Evolutionary conservation across 2,888 invertebrate species (phyloP).

Genomic region (Aphodius granarius): DNA sequence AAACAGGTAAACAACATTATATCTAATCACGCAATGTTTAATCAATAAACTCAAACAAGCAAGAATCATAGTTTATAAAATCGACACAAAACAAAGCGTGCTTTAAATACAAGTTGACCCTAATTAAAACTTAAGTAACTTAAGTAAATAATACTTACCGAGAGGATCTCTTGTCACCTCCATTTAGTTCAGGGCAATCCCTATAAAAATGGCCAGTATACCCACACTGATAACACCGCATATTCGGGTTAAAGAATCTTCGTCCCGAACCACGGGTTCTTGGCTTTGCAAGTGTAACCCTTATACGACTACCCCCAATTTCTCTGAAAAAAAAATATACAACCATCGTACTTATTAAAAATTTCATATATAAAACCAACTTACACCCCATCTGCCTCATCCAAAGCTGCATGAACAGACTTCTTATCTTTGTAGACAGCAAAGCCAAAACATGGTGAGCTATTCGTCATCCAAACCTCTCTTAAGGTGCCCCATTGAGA

Average conservation of each 20-base stretch:
- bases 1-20: not conserved
- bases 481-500: conserved; percentile 58
- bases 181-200: conserved; percentile 57
- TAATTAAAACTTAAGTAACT: not conserved
- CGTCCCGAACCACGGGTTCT: conserved; percentile 55
- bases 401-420: conserved; percentile 56
- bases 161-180: conserved; percentile 42
- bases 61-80: not conserved
- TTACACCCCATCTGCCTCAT: conserved; percentile 57
- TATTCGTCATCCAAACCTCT: conserved; percentile 63
- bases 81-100: not conserved
- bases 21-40: not conserved
- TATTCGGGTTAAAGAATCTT: conserved; percentile 58
- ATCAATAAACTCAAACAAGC: too few species aligned
- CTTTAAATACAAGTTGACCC: not conserved
- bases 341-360: not conserved
- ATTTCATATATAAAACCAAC: conserved; percentile 33
- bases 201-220: conserved; percentile 61
- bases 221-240: conserved; percentile 63
- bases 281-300: conserved; percentile 59
- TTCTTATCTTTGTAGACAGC: conserved; percentile 59
- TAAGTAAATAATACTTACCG: conserved; percentile 42
- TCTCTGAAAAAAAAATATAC: conserved; percentile 47
- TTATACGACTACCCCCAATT: conserved; percentile 56
- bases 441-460: conserved; percentile 64